These are phyloP conservation scores for Antennarius striatus DNA, from an alignment of 2,113 vertebrate species.

Conservation along the genomic window DNA sequence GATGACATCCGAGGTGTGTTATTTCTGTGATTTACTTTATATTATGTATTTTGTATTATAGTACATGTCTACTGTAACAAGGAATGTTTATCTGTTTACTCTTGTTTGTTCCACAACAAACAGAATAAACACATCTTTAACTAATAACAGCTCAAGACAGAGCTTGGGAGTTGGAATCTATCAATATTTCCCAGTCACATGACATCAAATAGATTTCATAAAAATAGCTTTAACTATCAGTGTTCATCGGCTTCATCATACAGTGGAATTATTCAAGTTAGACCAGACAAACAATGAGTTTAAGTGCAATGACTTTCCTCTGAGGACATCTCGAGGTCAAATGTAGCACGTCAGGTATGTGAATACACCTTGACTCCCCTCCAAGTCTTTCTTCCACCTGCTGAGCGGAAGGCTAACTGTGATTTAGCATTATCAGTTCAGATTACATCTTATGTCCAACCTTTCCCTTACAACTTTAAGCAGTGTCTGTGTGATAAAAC, in stretches of 20 bases:
- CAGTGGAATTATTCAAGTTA: not conserved
- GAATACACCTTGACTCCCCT: constrained; percentile 35
- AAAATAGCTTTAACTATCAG: too few relatives aligned
- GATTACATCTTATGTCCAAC: not conserved
- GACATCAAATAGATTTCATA: too few relatives aligned
- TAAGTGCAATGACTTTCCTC: not conserved
- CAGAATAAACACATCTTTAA: too few relatives aligned
- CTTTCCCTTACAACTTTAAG: not conserved
- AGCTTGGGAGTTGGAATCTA: too few relatives aligned
- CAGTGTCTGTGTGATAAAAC: not conserved
- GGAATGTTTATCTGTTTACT: too few relatives aligned
- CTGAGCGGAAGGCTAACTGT: constrained; percentile 26
- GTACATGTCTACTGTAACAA: too few relatives aligned
- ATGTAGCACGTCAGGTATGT: constrained; percentile 13
- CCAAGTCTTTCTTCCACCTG: constrained; percentile 3
- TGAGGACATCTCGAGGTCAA: constrained; percentile 63
- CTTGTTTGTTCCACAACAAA: too few relatives aligned
- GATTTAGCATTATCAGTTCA: not conserved
- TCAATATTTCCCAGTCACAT: too few relatives aligned
- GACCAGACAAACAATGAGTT: not conserved
- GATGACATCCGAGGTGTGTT: not conserved
- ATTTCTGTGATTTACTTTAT: not conserved
- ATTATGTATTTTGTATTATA: too few relatives aligned
- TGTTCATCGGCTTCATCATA: too few relatives aligned
- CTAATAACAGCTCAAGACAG: too few relatives aligned